Conservation (phyloP, 2,888 invertebrate genomes). For the Orthosia gracilis region DNA sequence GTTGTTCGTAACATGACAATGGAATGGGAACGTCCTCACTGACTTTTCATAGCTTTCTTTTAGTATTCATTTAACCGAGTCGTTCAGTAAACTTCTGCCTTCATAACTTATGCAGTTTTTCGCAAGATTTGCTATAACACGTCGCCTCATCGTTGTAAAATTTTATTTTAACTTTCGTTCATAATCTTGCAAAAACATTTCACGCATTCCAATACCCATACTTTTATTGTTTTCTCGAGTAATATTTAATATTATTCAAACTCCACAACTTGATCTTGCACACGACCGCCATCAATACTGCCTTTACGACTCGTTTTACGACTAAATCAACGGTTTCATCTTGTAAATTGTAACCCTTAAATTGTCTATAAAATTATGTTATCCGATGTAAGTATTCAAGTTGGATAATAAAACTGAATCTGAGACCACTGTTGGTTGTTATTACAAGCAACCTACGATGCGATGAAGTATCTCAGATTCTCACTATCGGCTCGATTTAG, state of each 20-base stretch:
- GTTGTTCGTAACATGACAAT: conserved; percentile 8
- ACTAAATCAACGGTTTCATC: conserved; percentile 87
- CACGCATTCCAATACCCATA: conserved; percentile 45
- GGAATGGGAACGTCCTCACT: not conserved
- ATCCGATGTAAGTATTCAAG: conserved; percentile 79
- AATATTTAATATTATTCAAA: conserved; percentile 75
- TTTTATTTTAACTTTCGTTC: conserved; percentile 19
- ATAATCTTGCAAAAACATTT: conserved; percentile 33
- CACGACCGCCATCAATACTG: conserved; percentile 80
- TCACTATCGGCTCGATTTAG: conserved; percentile 1
- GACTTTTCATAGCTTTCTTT: not conserved
- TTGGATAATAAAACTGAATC: conserved; percentile 75
- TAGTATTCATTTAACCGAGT: not conserved
- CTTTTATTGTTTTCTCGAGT: conserved; percentile 45
- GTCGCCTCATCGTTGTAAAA: conserved; percentile 3
- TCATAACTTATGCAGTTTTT: conserved; percentile 7
- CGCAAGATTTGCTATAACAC: conserved; percentile 14
- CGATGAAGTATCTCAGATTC: conserved; percentile 26
- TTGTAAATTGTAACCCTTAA: conserved; percentile 85
- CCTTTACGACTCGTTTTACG: conserved; percentile 84
- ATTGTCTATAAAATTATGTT: conserved; percentile 84
- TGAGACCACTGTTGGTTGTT: conserved; percentile 69
- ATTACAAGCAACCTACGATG: conserved; percentile 25
- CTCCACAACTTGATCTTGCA: conserved; percentile 81
- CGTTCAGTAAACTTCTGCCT: not conserved